These are phyloP conservation scores for Brenthis hecate DNA, from an alignment of 2,888 invertebrate species.

Conservation along the genomic window DNA sequence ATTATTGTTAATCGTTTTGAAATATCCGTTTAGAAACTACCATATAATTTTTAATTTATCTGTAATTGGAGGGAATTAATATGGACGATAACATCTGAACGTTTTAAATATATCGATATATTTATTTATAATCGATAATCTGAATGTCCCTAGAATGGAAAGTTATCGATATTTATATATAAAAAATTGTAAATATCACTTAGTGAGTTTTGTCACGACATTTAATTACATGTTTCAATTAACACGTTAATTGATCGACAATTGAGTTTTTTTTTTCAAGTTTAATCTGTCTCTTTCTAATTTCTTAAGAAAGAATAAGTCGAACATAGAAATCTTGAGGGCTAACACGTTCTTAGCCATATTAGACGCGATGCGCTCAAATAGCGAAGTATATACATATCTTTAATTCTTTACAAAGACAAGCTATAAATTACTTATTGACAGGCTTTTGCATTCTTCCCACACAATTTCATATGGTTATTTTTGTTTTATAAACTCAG, in stretches of 20 bases:
- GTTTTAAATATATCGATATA: too few relatives aligned
- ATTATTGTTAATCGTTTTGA: not conserved
- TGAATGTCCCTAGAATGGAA: too few relatives aligned
- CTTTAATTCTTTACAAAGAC: not conserved
- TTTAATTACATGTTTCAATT: too few relatives aligned
- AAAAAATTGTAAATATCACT: too few relatives aligned
- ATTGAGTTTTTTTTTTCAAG: too few relatives aligned
- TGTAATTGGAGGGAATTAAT: too few relatives aligned
- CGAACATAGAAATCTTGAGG: not conserved
- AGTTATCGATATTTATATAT: too few relatives aligned
- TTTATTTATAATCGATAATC: too few relatives aligned
- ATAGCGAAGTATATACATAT: not conserved
- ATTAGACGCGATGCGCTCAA: not conserved
- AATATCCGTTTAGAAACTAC: not conserved
- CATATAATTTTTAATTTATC: not conserved
- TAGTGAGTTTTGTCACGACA: too few relatives aligned
- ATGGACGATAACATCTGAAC: too few relatives aligned
- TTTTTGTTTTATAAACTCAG: conserved; percentile 10
- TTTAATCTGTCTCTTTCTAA: not conserved
- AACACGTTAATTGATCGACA: too few relatives aligned
- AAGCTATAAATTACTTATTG: not conserved
- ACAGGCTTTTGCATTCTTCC: conserved; percentile 3
- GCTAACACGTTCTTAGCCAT: too few relatives aligned
- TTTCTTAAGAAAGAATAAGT: conserved; percentile 5
- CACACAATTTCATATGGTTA: conserved; percentile 3